Base-by-base conservation (phyloP, 2,797 vertebrate genomes). In the Aulostomus chinensis region DNA sequence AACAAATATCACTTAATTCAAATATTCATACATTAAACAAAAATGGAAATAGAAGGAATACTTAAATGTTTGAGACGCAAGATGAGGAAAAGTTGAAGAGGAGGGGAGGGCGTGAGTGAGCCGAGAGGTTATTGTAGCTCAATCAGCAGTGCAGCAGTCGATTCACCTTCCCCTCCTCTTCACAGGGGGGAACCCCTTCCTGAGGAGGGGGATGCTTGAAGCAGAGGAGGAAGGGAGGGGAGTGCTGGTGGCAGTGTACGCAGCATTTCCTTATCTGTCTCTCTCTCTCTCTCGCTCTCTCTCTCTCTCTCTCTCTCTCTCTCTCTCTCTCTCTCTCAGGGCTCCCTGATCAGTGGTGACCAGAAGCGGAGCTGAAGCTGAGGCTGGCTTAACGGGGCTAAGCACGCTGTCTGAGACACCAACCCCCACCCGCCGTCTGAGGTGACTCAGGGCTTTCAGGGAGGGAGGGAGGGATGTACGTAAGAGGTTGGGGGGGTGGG, bases 381-480 rank as follows among this genome's bases (percentile, higher is more conserved):
- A 64, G 34, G 52, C 58, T 46, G 68, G 74, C 83, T 85, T 72
- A 84, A 81, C 82, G 9, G 54, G 58, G 61, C 77, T 62, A 54
- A 79, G 74, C 78, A 71, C 76, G 20, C 58, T 38, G 69, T 81
- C 69, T 68, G 66, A 81, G 82, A 69, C 68, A 39, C 59, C 4
- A 30, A 69, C 76, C 71, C 73, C 66, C 70, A 49, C 61, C 73
- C 67, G 39, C 62, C 2, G 65, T 67, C 80, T 79, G 80, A 85
- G 83, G 84, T 87, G 83, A 88, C 78, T 87, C 43, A 77, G 78
- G 78, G 56, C 13, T 49, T 84, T 87, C 60, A 35, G 50, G 41
- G 41, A 48, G 49, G n/a, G 40, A 46, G 42, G 24, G 55, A 33
- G 38, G 31, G 21, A n/a, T 14, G 16, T 33, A 10, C 12, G 18